phyloP scores from a whole-genome alignment of 2,113 vertebrate genomes.

The Cynoglossus semilaevis region DNA sequence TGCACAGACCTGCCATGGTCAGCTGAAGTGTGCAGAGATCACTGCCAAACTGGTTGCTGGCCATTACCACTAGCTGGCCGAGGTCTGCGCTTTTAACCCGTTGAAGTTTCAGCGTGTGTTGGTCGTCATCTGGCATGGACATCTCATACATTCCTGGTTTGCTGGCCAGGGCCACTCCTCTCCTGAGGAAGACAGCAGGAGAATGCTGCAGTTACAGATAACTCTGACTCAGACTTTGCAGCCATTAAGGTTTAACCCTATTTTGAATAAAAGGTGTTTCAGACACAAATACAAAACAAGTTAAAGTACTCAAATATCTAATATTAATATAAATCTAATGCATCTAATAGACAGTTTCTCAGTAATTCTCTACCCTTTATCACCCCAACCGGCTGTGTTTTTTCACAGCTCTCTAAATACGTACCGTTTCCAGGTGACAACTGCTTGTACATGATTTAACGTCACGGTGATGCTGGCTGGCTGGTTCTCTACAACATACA shows the following conservation, averaged over 20 bases:
- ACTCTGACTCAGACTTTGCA: no score
- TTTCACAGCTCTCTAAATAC: constrained; percentile 4
- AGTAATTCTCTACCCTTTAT: no score
- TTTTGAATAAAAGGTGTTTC: no score
- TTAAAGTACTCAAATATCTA: no score
- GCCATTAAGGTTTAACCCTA: no score
- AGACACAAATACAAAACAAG: no score
- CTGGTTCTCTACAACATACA: constrained; percentile 88
- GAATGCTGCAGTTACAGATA: not conserved
- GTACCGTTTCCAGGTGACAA: constrained; percentile 88
- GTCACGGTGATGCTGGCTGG: constrained; percentile 81
- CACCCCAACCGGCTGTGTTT: no score
- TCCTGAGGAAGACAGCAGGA: constrained; percentile 64
- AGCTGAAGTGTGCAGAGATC: constrained; percentile 84
- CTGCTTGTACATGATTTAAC: constrained; percentile 91
- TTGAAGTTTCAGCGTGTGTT: constrained; percentile 84
- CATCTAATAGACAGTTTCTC: no score
- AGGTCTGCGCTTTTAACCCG: constrained; percentile 73
- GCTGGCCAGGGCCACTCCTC: constrained; percentile 73
- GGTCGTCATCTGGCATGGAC: constrained; percentile 87
- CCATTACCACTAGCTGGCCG: constrained; percentile 82
- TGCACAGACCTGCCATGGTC: constrained; percentile 81
- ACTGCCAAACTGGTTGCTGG: constrained; percentile 86
- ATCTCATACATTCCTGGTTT: constrained; percentile 78
- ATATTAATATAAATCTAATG: no score